Conservation (phyloP, 1,140 invertebrate genomes). For the Leucophenga varia region DNA sequence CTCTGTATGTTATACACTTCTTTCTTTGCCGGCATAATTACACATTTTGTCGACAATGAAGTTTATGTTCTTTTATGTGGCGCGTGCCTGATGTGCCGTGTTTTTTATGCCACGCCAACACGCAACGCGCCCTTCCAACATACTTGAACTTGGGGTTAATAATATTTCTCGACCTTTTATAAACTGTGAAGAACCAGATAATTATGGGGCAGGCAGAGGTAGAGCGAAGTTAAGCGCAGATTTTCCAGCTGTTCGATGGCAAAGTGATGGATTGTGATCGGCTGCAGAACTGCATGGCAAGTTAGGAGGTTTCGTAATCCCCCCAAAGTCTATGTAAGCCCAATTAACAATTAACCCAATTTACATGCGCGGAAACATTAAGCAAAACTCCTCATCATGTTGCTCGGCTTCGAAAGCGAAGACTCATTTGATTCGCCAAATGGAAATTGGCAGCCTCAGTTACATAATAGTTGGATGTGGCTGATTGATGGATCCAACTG, state of each 20-base stretch:
- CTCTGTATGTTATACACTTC: background rate
- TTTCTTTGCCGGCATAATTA: slow-evolving; percentile 32
- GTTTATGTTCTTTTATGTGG: slow-evolving; percentile 46
- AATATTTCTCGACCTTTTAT: slow-evolving; percentile 22
- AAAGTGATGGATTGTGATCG: no score
- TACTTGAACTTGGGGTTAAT: slow-evolving; percentile 29
- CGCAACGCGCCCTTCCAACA: no score
- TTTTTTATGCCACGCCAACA: slow-evolving; percentile 23
- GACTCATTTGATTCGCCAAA: slow-evolving; percentile 33
- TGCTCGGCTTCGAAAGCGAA: no score
- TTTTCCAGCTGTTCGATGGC: no score
- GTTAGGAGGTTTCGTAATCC: background rate
- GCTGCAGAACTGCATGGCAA: background rate
- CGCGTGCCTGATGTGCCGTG: slow-evolving; percentile 29
- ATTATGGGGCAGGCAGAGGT: slow-evolving; percentile 12
- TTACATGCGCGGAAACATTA: slow-evolving; percentile 23
- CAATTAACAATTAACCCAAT: slow-evolving; percentile 45
- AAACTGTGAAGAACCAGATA: slow-evolving; percentile 26
- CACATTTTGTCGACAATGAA: slow-evolving; percentile 49
- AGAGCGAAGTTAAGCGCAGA: no score
- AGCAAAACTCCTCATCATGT: slow-evolving; percentile 37
- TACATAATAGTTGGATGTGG: slow-evolving; percentile 35
- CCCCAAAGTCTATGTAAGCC: slow-evolving; percentile 24
- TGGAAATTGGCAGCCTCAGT: slow-evolving; percentile 39
- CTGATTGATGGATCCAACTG: slow-evolving; percentile 42